Percentiles rank a stretch among this genome's conserved stretches.
Evolutionary conservation across 2,113 vertebrate species (phyloP).

Genomic region (Shinisaurus crocodilurus): DNA sequence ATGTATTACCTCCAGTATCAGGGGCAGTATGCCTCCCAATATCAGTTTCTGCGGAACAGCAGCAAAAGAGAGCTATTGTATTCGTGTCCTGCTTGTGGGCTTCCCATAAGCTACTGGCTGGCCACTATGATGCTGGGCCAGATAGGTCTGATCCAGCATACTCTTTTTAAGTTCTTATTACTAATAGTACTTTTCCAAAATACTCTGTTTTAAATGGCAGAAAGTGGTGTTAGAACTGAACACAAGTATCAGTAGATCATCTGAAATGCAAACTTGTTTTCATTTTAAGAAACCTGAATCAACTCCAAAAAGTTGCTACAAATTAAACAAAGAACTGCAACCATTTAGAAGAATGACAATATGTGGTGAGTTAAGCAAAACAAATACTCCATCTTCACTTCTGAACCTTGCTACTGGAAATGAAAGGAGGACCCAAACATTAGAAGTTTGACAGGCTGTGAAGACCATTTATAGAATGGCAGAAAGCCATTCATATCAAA

Average conservation of each 20-base stretch:
- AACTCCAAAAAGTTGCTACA: slow-evolving; percentile 29
- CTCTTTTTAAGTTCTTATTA: neutral
- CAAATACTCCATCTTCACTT: neutral
- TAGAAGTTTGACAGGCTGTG: slow-evolving; percentile 16
- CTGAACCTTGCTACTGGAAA: neutral
- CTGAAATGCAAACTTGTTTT: slow-evolving; percentile 27
- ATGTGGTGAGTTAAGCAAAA: neutral
- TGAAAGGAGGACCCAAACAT: neutral
- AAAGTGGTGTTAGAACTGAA: slow-evolving; percentile 20
- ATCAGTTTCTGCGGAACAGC: neutral
- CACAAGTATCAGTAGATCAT: slow-evolving; percentile 11
- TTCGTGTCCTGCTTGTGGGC: neutral
- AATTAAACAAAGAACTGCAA: slow-evolving; percentile 26
- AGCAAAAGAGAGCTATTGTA: neutral
- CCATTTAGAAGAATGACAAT: slow-evolving; percentile 41
- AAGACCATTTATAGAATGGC: slow-evolving; percentile 40
- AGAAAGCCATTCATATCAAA: slow-evolving; percentile 32
- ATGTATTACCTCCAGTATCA: neutral
- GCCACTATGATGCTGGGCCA: neutral
- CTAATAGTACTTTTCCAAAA: slow-evolving; percentile 30
- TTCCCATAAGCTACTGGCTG: neutral
- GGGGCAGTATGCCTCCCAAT: neutral
- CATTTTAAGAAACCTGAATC: slow-evolving; percentile 11
- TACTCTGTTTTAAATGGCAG: slow-evolving; percentile 27
- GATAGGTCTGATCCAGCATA: neutral